These are phyloP conservation scores for Apamea monoglypha DNA, from an alignment of 2,888 invertebrate genomes.

Conservation along the genomic window DNA sequence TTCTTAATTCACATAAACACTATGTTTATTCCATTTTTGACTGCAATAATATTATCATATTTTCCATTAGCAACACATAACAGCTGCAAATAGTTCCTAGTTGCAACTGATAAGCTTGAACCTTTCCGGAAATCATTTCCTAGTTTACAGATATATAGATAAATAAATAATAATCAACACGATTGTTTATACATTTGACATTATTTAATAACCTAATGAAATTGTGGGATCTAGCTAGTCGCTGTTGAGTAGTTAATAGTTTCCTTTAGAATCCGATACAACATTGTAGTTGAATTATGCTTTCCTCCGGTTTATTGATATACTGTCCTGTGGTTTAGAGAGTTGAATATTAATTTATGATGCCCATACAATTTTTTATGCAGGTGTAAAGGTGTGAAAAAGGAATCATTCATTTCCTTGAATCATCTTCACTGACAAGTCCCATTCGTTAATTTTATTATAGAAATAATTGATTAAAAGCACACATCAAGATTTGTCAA, in stretches of 20 bases:
- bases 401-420: not conserved
- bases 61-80: not conserved
- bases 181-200: not conserved
- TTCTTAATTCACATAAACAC: too few relatives aligned
- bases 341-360: not conserved
- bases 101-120: slow-evolving; percentile 21
- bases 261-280: slow-evolving; percentile 42
- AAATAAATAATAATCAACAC: slow-evolving; percentile 9
- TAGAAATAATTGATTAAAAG: not conserved
- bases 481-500: not conserved
- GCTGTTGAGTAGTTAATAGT: slow-evolving; percentile 16
- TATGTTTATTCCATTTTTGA: not conserved
- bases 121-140: slow-evolving; percentile 18
- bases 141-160: not conserved
- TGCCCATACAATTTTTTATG: not conserved
- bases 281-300: slow-evolving; percentile 35
- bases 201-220: not conserved
- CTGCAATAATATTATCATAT: not conserved
- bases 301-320: slow-evolving; percentile 36
- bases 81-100: not conserved
- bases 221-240: not conserved
- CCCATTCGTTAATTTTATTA: not conserved
- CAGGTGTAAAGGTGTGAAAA: not conserved
- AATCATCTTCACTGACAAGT: not conserved
- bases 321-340: slow-evolving; percentile 2